A percentile compares a stretch with the other conserved stretches of the same genome.
phyloP scores from a whole-genome alignment of 2,888 invertebrate species.

The Cyclophora punctaria region DNA sequence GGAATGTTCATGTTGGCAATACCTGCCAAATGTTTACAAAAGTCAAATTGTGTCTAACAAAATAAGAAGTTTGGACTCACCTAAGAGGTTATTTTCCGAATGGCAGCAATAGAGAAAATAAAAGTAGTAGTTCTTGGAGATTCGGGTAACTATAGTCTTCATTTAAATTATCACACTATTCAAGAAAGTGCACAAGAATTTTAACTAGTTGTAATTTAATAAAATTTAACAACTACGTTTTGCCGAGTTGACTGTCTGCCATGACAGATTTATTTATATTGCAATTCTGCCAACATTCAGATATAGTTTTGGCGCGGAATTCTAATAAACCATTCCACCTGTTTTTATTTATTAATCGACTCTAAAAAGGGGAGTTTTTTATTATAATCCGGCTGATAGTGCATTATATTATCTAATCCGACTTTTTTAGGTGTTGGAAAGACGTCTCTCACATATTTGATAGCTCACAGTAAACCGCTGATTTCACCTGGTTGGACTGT shows the following conservation, averaged over 20 bases:
- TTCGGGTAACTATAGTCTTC: slow-evolving; percentile 78
- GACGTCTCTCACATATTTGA: slow-evolving; percentile 93
- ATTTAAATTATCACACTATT: slow-evolving; percentile 28
- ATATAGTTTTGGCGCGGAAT: slow-evolving; percentile 29
- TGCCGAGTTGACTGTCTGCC: slow-evolving; percentile 51
- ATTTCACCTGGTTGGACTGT: slow-evolving; percentile 95
- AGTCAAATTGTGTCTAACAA: slow-evolving; percentile 5
- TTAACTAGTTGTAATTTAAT: background rate
- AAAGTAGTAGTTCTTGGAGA: slow-evolving; percentile 94
- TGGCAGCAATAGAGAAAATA: slow-evolving; percentile 92
- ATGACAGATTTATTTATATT: slow-evolving; percentile 40
- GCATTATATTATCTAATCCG: no score
- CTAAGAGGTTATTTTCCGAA: slow-evolving; percentile 39
- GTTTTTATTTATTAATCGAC: background rate
- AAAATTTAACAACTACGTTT: slow-evolving; percentile 19
- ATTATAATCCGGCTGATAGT: background rate
- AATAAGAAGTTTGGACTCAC: slow-evolving; percentile 48
- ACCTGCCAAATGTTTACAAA: no score
- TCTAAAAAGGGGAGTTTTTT: background rate
- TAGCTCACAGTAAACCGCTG: slow-evolving; percentile 90
- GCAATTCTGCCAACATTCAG: slow-evolving; percentile 34
- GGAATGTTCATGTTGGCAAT: no score
- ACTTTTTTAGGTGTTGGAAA: slow-evolving; percentile 90
- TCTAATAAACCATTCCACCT: slow-evolving; percentile 2
- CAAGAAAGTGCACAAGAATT: slow-evolving; percentile 8